A percentile compares a stretch with the other conserved stretches of the same genome.
Evolutionary conservation across 2,113 vertebrate species (phyloP).

Genomic region (Dicerorhinus sumatrensis): DNA sequence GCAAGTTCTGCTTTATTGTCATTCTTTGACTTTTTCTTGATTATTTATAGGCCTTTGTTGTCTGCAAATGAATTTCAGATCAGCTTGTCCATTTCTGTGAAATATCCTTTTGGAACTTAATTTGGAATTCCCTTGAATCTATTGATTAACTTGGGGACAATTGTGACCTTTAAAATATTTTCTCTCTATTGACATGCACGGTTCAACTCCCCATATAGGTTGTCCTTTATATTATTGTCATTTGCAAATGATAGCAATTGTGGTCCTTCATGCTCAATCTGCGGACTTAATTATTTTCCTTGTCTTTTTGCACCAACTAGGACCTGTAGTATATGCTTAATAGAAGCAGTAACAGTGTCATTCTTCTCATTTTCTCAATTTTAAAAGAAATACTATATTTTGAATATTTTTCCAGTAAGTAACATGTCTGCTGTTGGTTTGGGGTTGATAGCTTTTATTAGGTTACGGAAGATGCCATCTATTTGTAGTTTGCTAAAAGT

Average conservation of each 20-base stretch:
- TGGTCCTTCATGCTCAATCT: neutral
- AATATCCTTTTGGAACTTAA: conserved; percentile 21
- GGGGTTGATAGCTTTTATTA: neutral
- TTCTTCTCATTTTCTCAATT: neutral
- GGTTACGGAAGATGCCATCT: neutral
- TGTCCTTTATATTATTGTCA: neutral
- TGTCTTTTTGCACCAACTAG: neutral
- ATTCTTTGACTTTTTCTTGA: conserved; percentile 19
- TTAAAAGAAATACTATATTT: neutral
- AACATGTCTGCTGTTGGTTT: neutral
- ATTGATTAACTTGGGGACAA: neutral
- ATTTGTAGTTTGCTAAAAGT: neutral
- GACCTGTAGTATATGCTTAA: neutral
- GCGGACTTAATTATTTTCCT: neutral
- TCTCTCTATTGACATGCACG: neutral
- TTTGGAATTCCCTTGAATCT: conserved; percentile 1
- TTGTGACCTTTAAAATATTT: conserved; percentile 31
- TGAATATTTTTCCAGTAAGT: neutral
- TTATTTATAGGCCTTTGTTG: neutral
- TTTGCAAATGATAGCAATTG: neutral
- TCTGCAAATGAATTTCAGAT: conserved; percentile 7
- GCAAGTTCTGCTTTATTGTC: neutral
- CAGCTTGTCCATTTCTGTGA: neutral
- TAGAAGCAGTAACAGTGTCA: neutral
- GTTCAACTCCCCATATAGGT: neutral